Conservation (phyloP, 2,888 invertebrate genomes). For the Tenodera sinensis region DNA sequence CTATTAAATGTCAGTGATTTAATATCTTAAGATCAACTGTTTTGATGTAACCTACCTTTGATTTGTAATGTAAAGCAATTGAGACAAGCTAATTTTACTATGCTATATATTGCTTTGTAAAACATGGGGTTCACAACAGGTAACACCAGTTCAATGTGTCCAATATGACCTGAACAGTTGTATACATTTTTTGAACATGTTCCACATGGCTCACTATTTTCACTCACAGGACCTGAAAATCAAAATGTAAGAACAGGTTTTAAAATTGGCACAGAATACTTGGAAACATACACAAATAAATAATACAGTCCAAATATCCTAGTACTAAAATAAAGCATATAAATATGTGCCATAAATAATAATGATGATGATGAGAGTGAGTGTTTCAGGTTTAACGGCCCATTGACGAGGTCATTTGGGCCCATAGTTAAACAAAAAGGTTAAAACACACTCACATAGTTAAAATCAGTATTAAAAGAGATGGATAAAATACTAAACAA, state of each 20-base stretch:
- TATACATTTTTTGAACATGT: conserved; percentile 69
- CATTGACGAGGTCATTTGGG: no score
- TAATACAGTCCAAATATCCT: background rate
- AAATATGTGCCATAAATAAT: no score
- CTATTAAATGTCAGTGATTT: no score
- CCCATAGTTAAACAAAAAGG: no score
- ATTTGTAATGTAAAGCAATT: conserved; percentile 68
- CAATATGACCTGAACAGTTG: conserved; percentile 89
- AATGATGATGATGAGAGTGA: no score
- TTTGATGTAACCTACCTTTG: conserved; percentile 23
- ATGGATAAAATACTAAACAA: no score
- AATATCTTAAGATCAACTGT: no score
- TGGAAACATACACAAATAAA: background rate
- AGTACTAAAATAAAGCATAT: background rate
- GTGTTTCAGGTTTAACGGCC: no score
- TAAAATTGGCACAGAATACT: background rate
- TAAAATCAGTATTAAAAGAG: no score
- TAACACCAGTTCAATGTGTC: conserved; percentile 86
- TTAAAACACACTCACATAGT: no score
- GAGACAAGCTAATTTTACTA: conserved; percentile 68
- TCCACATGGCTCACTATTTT: conserved; percentile 65
- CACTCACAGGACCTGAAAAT: conserved; percentile 55
- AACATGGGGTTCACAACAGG: conserved; percentile 90
- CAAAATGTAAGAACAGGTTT: background rate
- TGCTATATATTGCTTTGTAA: conserved; percentile 64